Evolutionary conservation across 2,797 vertebrate genomes (phyloP), one percentile per base, ranked within the genome.

Genomic region (Vespertilio murinus): DNA sequence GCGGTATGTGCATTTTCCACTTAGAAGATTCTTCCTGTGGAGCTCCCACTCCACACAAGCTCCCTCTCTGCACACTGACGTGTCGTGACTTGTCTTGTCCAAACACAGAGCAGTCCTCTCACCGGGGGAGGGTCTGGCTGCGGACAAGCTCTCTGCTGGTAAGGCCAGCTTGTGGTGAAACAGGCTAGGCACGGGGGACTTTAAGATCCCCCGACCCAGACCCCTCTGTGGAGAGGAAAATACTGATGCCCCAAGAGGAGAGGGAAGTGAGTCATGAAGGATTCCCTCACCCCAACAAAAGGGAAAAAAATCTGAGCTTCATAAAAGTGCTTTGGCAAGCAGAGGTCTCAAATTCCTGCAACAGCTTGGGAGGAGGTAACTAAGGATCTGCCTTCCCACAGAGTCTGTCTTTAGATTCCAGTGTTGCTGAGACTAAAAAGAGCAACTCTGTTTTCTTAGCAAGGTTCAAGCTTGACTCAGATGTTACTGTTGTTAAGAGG

Each of bases 361-460:
- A 94, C 95, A 97, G 95, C 90, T 93, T 96, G 94, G 91, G n/a
- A 97, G 82, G 88, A 96, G 95, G 95, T 93, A 93, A 92, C 91
- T 91, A 95, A 94, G 90, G 81, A 85, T 82, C 70, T 83, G 90
- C 78, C 93, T 96, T 96, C 96, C 95, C 90, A 96, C 95, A 77
- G 85, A 96, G 70, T 94, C 95, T 93, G 84, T 96, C 95, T 97
- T 96, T 96, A 96, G 95, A 97, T 65, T 83, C 79, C 61, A 73
- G 74, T 56, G 91, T 85, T 92, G 90, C 91, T 91, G 85, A 93
- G 84, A 90, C 82, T 92, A 88, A 97, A 96, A 97, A 93, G 96
- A 95, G 93, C 96, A 96, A 96, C 88, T 90, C 69, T 95, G 94
- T 92, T 96, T 97, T 83, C 90, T 94, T 61, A 95, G 74, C 93